A percentile compares a stretch with the other conserved stretches of the same genome.
Evolutionary conservation across 1,140 invertebrate genomes (phyloP).

Genomic region (Physella acuta): DNA sequence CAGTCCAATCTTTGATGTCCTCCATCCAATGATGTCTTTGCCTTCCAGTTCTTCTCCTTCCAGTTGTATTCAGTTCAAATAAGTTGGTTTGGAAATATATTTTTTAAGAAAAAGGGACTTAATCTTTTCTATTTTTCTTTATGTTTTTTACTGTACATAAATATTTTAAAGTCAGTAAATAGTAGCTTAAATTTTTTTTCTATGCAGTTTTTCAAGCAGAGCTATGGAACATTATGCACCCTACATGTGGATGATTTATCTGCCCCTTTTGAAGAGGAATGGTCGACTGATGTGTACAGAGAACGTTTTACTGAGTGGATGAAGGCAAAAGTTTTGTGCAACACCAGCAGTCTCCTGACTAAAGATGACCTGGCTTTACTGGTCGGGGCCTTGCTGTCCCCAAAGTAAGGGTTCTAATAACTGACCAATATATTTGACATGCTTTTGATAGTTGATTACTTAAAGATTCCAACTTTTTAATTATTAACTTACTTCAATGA

Average conservation of each 20-base stretch:
- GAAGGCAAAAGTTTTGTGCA: background rate
- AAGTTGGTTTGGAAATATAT: too few relatives aligned
- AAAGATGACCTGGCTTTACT: background rate
- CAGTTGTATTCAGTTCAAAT: too few relatives aligned
- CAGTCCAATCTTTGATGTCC: too few relatives aligned
- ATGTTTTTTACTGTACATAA: background rate
- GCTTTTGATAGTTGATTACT: too few relatives aligned
- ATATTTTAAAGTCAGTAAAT: background rate
- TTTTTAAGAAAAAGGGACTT: background rate
- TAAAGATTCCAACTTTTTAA: too few relatives aligned
- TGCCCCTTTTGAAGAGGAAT: constrained; percentile 20
- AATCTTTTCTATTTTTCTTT: background rate
- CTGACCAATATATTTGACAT: too few relatives aligned
- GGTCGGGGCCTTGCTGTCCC: constrained; percentile 16
- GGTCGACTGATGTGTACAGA: constrained; percentile 1
- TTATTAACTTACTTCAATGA: too few relatives aligned
- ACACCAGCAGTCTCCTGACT: background rate
- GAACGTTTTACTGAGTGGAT: constrained; percentile 13
- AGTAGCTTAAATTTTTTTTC: background rate
- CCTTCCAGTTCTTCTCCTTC: too few relatives aligned
- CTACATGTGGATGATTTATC: constrained; percentile 14
- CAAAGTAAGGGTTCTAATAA: background rate
- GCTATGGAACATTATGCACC: background rate
- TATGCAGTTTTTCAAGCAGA: background rate
- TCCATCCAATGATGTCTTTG: too few relatives aligned